Evolutionary conservation across 2,888 invertebrate genomes (phyloP).

Genomic region (Clusia tigrina): DNA sequence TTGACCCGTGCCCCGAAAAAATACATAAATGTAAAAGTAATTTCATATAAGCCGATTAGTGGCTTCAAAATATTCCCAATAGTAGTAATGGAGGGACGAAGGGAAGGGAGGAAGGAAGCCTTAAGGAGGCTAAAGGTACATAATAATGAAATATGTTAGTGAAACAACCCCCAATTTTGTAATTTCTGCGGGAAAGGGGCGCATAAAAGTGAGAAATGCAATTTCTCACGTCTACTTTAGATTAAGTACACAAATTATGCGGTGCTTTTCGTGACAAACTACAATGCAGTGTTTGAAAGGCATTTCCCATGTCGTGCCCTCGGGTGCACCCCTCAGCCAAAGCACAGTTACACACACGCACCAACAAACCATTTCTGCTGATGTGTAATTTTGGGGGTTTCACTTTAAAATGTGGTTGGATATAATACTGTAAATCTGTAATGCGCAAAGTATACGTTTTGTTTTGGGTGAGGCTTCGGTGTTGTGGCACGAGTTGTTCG

Average conservation of each 20-base stretch:
- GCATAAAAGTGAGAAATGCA: constrained; percentile 46
- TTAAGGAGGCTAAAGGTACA: background rate
- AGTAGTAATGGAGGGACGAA: background rate
- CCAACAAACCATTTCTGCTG: constrained; percentile 3
- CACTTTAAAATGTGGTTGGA: background rate
- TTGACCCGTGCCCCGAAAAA: background rate
- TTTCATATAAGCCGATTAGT: constrained; percentile 2
- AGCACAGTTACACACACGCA: no score
- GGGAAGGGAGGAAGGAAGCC: background rate
- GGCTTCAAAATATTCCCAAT: background rate
- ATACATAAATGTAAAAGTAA: background rate
- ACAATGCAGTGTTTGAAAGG: constrained; percentile 8
- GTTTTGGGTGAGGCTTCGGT: background rate
- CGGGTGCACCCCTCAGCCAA: no score
- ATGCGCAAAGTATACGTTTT: constrained; percentile 18
- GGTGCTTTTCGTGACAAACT: constrained; percentile 22
- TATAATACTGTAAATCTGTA: background rate
- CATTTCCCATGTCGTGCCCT: background rate
- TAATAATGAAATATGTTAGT: constrained; percentile 8
- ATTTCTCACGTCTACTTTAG: constrained; percentile 46
- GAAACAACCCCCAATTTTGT: background rate
- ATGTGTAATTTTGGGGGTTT: constrained; percentile 19
- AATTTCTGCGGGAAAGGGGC: background rate
- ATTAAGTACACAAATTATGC: constrained; percentile 24
- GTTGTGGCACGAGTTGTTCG: background rate